Percentiles rank a stretch among this genome's conserved stretches.
These are phyloP conservation scores for Thera obeliscata DNA, from an alignment of 2,888 invertebrate species.

Conservation along the genomic window DNA sequence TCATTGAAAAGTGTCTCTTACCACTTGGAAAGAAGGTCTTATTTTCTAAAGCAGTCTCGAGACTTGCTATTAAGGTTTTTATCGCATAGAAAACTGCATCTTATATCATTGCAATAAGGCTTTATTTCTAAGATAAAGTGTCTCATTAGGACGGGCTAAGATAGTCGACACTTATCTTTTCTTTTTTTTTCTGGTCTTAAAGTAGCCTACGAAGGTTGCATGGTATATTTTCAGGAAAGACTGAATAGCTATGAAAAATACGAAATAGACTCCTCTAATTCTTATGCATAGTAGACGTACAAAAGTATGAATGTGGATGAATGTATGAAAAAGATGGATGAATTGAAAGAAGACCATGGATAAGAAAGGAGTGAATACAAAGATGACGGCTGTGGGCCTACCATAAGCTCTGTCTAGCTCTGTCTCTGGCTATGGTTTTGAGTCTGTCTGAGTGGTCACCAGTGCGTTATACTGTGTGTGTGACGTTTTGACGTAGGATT, in stretches of 20 bases:
- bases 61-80: neutral
- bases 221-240: neutral
- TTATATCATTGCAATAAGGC: neutral
- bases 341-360: too few species aligned
- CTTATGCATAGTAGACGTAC: too few species aligned
- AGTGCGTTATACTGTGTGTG: too few species aligned
- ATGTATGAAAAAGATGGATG: too few species aligned
- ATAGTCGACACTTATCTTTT: neutral
- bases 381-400: too few species aligned
- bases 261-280: too few species aligned
- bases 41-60: neutral
- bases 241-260: neutral
- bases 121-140: neutral
- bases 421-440: too few species aligned
- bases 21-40: neutral
- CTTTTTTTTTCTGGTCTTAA: constrained; percentile 1
- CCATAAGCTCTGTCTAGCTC: too few species aligned
- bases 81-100: neutral
- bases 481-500: too few species aligned
- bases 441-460: too few species aligned
- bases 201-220: neutral
- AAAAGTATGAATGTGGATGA: too few species aligned
- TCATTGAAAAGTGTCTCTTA: neutral
- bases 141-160: constrained; percentile 5
- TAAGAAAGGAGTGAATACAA: too few species aligned